These are phyloP conservation scores for Percopsis omiscomaycus DNA, from an alignment of 2,797 vertebrate species.

Conservation along the genomic window DNA sequence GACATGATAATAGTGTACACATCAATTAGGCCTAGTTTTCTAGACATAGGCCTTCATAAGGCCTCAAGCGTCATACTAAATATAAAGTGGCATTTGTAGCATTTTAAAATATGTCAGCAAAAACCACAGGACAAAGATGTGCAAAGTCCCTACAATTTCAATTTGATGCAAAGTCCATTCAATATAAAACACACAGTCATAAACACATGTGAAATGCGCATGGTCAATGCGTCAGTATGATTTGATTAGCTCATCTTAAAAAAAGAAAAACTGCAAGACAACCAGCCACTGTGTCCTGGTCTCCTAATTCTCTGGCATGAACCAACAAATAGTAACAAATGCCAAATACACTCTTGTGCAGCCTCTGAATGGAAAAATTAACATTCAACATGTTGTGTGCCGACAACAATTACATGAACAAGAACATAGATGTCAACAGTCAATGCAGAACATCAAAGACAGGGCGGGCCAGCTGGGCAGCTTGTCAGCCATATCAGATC, in stretches of 20 bases:
- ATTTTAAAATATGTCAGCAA: conserved; percentile 5
- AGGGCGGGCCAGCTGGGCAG: conserved; percentile 1
- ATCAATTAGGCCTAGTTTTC: not conserved
- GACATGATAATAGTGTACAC: not conserved
- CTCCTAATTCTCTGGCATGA: conserved; percentile 3
- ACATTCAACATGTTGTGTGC: not conserved
- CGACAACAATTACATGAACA: not conserved
- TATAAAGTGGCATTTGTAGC: not conserved
- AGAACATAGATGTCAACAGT: not conserved
- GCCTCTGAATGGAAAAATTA: conserved; percentile 5
- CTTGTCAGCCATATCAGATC: conserved; percentile 10
- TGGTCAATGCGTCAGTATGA: conserved; percentile 26
- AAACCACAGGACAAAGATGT: not conserved
- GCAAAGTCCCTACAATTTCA: too few relatives aligned
- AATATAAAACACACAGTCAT: conserved; percentile 5
- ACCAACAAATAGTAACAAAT: not conserved
- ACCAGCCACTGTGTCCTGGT: conserved; percentile 5
- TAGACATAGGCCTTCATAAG: too few relatives aligned
- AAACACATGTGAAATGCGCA: conserved; percentile 4
- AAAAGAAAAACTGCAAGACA: conserved; percentile 7
- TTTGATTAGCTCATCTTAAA: conserved; percentile 35
- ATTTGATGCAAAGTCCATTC: conserved; percentile 10
- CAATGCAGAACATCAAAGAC: conserved; percentile 2
- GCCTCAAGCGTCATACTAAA: not conserved
- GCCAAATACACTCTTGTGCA: not conserved